These are phyloP conservation scores for Vidua macroura DNA, from an alignment of 2,113 vertebrate species.

Conservation along the genomic window DNA sequence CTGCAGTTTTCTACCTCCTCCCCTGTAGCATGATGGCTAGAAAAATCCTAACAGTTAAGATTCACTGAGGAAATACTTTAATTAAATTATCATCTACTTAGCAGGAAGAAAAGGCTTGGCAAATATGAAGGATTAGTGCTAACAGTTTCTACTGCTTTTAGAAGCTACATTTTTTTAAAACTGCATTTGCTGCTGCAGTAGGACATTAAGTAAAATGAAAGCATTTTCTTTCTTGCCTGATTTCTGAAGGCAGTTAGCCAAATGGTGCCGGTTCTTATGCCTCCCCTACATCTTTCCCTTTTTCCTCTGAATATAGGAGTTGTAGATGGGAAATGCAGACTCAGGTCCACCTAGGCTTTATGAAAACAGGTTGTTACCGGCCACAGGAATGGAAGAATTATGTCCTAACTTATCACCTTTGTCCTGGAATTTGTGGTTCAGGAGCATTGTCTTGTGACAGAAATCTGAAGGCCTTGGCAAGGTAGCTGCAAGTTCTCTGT, in stretches of 20 bases:
- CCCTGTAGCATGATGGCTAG: neutral
- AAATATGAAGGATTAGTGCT: neutral
- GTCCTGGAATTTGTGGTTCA: accelerated
- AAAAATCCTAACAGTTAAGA: neutral
- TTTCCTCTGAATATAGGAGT: neutral
- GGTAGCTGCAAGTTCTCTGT: neutral
- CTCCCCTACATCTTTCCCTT: neutral
- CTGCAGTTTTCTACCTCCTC: neutral
- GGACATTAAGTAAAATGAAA: neutral
- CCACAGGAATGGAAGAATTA: neutral
- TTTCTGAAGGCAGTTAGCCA: neutral
- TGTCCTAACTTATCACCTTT: neutral
- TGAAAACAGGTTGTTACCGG: neutral
- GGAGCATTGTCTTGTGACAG: neutral
- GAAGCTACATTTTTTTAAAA: neutral
- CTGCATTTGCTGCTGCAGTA: neutral
- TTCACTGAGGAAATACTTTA: neutral
- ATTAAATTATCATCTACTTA: neutral
- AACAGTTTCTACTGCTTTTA: neutral
- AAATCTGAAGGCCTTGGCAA: neutral
- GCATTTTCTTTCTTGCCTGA: neutral
- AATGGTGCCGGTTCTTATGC: neutral
- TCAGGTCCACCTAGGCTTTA: neutral
- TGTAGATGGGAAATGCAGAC: neutral
- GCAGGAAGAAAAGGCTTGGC: neutral